These are phyloP conservation scores for Antheraea yamamai DNA, from an alignment of 2,888 invertebrate genomes.

Conservation along the genomic window DNA sequence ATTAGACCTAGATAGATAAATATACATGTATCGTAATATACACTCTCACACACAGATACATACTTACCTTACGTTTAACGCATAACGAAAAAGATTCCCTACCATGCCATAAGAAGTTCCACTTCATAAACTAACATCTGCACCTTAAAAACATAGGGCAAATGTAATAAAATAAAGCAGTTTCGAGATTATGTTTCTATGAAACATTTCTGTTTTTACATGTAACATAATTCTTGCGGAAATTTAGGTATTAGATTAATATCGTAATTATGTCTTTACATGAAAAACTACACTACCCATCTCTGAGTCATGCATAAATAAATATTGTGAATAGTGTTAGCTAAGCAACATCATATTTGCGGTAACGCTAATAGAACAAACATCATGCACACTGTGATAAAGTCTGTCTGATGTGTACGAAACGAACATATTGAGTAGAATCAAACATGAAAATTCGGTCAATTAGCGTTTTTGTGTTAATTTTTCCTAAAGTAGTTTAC, in stretches of 20 bases:
- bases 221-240: background rate
- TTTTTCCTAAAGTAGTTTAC: background rate
- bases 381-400: background rate
- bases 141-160: background rate
- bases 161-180: background rate
- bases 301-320: constrained; percentile 19
- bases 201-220: background rate
- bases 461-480: background rate
- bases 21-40: too few species aligned
- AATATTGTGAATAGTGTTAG: constrained; percentile 3
- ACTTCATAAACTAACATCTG: background rate
- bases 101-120: too few species aligned
- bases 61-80: too few species aligned
- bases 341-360: constrained; percentile 19
- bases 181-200: background rate
- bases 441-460: background rate
- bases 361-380: background rate
- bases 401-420: background rate
- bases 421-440: background rate
- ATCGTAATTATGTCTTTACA: background rate
- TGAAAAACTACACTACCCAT: background rate
- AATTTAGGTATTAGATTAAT: background rate
- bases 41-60: too few species aligned
- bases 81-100: too few species aligned
- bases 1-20: too few species aligned